Conservation (phyloP, 2,888 invertebrate genomes). For the Pycnomerus fuliginosus region DNA sequence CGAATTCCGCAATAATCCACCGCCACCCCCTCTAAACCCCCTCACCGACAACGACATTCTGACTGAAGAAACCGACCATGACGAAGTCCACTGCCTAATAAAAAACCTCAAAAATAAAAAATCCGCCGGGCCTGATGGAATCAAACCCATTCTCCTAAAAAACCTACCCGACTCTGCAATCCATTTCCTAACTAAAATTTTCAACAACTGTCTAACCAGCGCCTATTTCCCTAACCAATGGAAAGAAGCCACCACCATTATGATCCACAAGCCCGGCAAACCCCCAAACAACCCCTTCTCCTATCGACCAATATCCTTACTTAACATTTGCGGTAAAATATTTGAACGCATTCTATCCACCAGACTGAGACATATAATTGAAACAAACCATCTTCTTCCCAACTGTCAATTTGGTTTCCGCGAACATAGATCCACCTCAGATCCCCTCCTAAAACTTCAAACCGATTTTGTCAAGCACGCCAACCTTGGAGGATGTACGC, state of each 20-base stretch:
- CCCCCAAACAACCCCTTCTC: constrained; percentile 1
- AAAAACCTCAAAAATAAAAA: constrained; percentile 3
- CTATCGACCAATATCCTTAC: constrained; percentile 9
- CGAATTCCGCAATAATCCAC: constrained; percentile 1
- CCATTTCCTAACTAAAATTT: background rate
- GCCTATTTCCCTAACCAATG: constrained; percentile 5
- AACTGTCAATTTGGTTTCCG: constrained; percentile 12
- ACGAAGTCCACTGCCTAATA: background rate
- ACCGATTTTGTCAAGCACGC: constrained; percentile 2
- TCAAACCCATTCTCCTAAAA: constrained; percentile 5
- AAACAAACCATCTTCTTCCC: constrained; percentile 7
- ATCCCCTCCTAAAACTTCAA: constrained; percentile 11
- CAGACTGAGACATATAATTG: background rate
- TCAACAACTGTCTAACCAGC: constrained; percentile 4
- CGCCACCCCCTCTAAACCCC: background rate
- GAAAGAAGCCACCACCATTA: constrained; percentile 9
- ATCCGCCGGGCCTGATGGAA: constrained; percentile 8
- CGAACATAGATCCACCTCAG: background rate
- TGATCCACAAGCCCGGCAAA: constrained; percentile 10
- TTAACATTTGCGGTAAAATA: constrained; percentile 6
- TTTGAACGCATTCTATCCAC: constrained; percentile 11
- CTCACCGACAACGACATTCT: background rate
- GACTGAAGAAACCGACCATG: constrained; percentile 1
- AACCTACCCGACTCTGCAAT: constrained; percentile 2
- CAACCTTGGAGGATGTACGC: constrained; percentile 6